Base-by-base conservation (phyloP, 2,888 invertebrate genomes). In the Platerodrilus igneus region DNA sequence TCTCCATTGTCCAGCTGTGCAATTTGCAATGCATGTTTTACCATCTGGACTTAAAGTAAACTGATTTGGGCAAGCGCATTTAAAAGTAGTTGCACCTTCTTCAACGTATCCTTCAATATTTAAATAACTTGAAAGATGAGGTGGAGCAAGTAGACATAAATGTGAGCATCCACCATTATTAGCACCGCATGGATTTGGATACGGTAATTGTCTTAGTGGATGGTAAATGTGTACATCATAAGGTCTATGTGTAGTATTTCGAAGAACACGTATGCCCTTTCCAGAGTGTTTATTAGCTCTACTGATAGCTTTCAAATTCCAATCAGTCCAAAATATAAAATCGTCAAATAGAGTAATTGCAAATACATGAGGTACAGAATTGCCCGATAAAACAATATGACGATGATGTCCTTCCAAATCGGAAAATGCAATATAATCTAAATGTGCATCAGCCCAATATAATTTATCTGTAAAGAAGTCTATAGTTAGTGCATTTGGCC, bases 361-460 rank as follows among this genome's bases (percentile, higher is more conserved):
- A 58, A 95, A 99, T 0, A 96, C 93, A 64, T 99, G 97, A 0
- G 97, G 96, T 1, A 96, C 94, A 29, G 79, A 72, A 2, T 73
- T 67, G 9, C 91, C 91, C 0, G 85, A 83, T 2, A 94, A 61
- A 0, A 86, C 90, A 35, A 85, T 78, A 59, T 89, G 87, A 3
- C 91, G 75, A 61, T 92, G 84, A 48, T 78, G 79, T 2, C 97
- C 97, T 68, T 96, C 92, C 47, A 97, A 75, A 68, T 96, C 92
- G 1, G 91, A 81, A 52, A 87, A 91, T 20, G 95, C 97, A 32
- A 99, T 94, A 62, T 96, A 96, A 65, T 99, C 95, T 51, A 97
- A 76, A 70, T 96, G 96, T 52, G 97, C 97, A 66, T 99, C 99
- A 0, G 96, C 97, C 87, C 91, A 99, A 71, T 91, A 97, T 26